These are phyloP conservation scores for Tetropium fuscum DNA, from an alignment of 2,888 invertebrate genomes.

Conservation along the genomic window DNA sequence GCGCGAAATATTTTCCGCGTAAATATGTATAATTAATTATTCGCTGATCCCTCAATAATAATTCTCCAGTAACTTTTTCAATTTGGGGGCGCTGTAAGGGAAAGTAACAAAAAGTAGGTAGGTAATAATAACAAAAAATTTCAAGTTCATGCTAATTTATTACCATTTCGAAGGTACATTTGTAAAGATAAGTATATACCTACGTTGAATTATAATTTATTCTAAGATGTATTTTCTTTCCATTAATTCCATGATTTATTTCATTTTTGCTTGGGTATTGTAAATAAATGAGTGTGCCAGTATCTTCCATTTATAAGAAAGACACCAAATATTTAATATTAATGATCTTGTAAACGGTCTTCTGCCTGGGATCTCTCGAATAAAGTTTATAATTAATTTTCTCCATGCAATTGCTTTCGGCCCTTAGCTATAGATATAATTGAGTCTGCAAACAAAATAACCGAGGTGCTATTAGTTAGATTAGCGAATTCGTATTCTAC, in stretches of 20 bases:
- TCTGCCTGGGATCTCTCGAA: constrained; percentile 9
- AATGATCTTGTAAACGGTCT: constrained; percentile 20
- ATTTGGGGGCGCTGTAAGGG: too few relatives aligned
- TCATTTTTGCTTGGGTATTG: background rate
- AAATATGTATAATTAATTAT: too few relatives aligned
- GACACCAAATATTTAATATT: constrained; percentile 10
- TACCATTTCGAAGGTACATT: constrained; percentile 11
- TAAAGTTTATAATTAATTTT: constrained; percentile 32
- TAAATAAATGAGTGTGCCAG: background rate
- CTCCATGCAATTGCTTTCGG: constrained; percentile 34
- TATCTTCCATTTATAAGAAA: constrained; percentile 13
- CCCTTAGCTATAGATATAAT: constrained; percentile 37
- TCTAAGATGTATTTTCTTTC: constrained; percentile 11
- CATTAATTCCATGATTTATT: constrained; percentile 10
- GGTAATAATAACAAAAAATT: too few relatives aligned
- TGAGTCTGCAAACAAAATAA: constrained; percentile 38
- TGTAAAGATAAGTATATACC: constrained; percentile 3
- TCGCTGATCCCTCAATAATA: too few relatives aligned
- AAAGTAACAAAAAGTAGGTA: too few relatives aligned
- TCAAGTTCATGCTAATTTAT: constrained; percentile 8
- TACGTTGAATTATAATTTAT: background rate
- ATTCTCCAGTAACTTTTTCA: too few relatives aligned
- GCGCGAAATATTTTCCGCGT: too few relatives aligned
- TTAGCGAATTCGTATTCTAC: background rate
- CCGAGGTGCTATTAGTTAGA: constrained; percentile 16